phyloP scores from a whole-genome alignment of 2,113 vertebrate species.

The Macaca nemestrina region DNA sequence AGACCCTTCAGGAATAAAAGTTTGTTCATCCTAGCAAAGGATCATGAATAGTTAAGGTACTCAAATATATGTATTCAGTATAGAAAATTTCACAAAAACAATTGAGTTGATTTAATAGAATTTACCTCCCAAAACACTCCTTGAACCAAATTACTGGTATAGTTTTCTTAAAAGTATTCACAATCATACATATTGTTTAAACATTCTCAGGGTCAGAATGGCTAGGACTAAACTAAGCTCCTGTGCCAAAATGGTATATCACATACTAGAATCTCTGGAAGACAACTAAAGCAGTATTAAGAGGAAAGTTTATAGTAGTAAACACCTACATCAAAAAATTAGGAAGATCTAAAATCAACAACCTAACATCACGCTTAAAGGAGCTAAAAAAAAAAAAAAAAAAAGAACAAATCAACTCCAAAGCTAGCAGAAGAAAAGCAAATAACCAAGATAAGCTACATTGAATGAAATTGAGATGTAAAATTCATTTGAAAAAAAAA shows the following conservation, averaged over 20 bases:
- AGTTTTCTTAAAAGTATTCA: neutral
- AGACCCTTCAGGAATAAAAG: neutral
- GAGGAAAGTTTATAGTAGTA: too few relatives aligned
- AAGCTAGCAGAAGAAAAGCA: too few relatives aligned
- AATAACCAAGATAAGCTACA: too few relatives aligned
- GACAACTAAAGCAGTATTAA: too few relatives aligned
- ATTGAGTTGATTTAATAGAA: neutral
- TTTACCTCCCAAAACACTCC: neutral
- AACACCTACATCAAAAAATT: too few relatives aligned
- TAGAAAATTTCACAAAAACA: neutral
- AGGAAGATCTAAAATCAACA: too few relatives aligned
- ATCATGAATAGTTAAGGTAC: neutral
- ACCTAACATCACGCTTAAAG: too few relatives aligned
- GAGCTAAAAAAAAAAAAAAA: too few relatives aligned
- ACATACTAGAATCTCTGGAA: too few relatives aligned
- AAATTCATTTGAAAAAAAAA: too few relatives aligned
- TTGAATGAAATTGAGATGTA: too few relatives aligned
- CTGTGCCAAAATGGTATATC: neutral
- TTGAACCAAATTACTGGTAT: neutral
- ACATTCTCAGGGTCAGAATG: neutral
- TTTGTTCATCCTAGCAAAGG: neutral
- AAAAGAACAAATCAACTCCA: too few relatives aligned
- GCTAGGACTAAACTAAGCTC: neutral
- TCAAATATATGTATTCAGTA: neutral
- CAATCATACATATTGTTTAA: neutral